A percentile compares a stretch with the other conserved stretches of the same genome.
Conservation (phyloP, 2,113 vertebrate genomes). For the Seriola aureovittata region DNA sequence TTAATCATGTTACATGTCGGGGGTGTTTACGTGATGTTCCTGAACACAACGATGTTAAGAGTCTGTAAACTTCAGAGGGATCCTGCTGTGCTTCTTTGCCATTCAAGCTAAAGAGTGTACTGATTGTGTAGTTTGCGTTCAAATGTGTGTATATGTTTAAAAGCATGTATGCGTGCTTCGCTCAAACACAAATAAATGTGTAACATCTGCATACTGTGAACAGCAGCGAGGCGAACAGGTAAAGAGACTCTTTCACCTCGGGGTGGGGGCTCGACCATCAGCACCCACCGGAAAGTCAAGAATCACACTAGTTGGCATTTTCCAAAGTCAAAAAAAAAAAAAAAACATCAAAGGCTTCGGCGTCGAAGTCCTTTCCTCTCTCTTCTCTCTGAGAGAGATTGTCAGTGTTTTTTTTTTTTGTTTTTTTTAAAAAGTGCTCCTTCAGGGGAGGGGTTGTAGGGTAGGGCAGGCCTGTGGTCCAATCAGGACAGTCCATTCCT, state of each 20-base stretch:
- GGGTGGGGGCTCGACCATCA: constrained; percentile 42
- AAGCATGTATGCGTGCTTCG: constrained; percentile 61
- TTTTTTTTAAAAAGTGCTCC: constrained; percentile 80
- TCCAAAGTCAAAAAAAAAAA: constrained; percentile 73
- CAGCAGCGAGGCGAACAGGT: constrained; percentile 35
- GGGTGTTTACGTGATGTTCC: constrained; percentile 43
- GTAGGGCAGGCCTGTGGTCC: constrained; percentile 61
- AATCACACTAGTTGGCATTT: constrained; percentile 87
- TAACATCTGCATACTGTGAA: constrained; percentile 54
- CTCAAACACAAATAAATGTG: constrained; percentile 33
- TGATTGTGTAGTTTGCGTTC: constrained; percentile 51
- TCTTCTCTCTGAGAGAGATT: constrained; percentile 78
- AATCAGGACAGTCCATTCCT: constrained; percentile 68
- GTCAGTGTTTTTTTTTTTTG: constrained; percentile 60
- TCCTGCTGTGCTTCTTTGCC: constrained; percentile 66
- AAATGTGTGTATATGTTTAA: constrained; percentile 33
- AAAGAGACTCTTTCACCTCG: constrained; percentile 32
- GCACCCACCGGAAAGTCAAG: constrained; percentile 82
- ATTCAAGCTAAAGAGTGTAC: constrained; percentile 26
- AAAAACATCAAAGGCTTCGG: constrained; percentile 78
- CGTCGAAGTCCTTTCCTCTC: constrained; percentile 74
- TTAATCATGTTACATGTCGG: constrained; percentile 44
- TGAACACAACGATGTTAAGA: constrained; percentile 33
- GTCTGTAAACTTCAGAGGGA: constrained; percentile 65
- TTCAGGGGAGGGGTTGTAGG: constrained; percentile 80